Evolutionary conservation across 1,140 invertebrate genomes (phyloP).

Genomic region (Capitella teleta): DNA sequence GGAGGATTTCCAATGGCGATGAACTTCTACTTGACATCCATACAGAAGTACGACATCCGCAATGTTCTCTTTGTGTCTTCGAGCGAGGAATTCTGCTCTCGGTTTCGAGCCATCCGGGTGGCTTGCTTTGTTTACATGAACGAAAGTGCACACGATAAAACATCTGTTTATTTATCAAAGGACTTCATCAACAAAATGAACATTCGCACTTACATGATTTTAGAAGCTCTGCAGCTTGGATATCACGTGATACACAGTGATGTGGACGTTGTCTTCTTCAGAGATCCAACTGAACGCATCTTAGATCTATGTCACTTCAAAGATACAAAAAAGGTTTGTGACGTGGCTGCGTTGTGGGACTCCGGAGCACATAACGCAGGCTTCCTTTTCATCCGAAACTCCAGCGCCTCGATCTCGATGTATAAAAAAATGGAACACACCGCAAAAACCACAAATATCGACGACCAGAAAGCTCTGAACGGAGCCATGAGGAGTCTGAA

Average conservation of each 20-base stretch:
- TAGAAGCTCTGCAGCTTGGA: constrained; percentile 6
- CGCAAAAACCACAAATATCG: neutral
- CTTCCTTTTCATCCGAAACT: constrained; percentile 1
- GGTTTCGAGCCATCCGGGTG: neutral
- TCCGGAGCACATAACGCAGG: constrained; percentile 6
- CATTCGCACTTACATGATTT: constrained; percentile 9
- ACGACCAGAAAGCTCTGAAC: constrained; percentile 12
- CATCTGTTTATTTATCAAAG: neutral
- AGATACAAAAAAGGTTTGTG: no score
- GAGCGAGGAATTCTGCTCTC: neutral
- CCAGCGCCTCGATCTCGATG: neutral
- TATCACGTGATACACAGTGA: constrained; percentile 8
- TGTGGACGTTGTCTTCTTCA: constrained; percentile 5
- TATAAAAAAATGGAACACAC: constrained; percentile 9
- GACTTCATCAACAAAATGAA: constrained; percentile 9
- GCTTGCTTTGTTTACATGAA: constrained; percentile 6
- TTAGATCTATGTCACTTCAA: no score
- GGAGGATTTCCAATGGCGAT: no score
- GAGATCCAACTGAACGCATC: constrained; percentile 7
- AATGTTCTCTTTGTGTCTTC: constrained; percentile 1
- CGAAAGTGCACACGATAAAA: neutral
- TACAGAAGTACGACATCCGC: neutral
- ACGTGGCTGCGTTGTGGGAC: constrained; percentile 6
- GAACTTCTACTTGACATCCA: constrained; percentile 4
- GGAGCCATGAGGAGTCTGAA: neutral